Evolutionary conservation across 2,888 invertebrate genomes (phyloP).

Genomic region (Thysanoteuthis rhombus): DNA sequence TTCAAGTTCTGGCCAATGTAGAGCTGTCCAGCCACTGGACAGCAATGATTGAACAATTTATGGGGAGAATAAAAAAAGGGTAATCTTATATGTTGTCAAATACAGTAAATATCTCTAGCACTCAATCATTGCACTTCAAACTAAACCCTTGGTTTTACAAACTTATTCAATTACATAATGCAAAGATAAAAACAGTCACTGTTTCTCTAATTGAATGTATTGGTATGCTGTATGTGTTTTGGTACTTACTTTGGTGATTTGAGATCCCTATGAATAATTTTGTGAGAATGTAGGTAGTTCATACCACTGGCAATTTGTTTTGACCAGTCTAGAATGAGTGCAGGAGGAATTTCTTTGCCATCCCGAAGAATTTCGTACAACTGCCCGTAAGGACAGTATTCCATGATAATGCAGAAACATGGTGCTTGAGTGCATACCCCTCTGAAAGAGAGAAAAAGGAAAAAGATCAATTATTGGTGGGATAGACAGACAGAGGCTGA

Average conservation of each 20-base stretch:
- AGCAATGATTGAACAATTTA: too few species aligned
- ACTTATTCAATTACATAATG: neutral
- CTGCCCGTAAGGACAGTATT: slow-evolving; percentile 95
- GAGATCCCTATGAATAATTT: slow-evolving; percentile 97
- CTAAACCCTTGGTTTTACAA: too few species aligned
- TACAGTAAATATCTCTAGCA: too few species aligned
- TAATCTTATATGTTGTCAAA: too few species aligned
- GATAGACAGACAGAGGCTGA: neutral
- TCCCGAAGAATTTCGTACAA: slow-evolving; percentile 89
- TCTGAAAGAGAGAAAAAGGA: slow-evolving; percentile 69
- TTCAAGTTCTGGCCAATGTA: too few species aligned
- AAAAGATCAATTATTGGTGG: neutral
- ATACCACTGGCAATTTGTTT: slow-evolving; percentile 96
- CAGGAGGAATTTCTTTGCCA: slow-evolving; percentile 85
- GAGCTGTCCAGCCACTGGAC: too few species aligned
- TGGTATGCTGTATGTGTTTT: neutral
- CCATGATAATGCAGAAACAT: slow-evolving; percentile 96
- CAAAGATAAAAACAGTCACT: neutral
- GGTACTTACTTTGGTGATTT: slow-evolving; percentile 97
- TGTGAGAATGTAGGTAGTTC: slow-evolving; percentile 93
- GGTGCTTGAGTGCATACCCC: slow-evolving; percentile 94
- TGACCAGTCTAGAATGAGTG: slow-evolving; percentile 89
- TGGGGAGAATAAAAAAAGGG: too few species aligned
- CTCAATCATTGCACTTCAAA: too few species aligned
- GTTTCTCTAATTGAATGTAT: neutral